Percentiles rank a stretch among this genome's conserved stretches.
Conservation (phyloP, 2,113 vertebrate genomes). For the Rissa tridactyla region DNA sequence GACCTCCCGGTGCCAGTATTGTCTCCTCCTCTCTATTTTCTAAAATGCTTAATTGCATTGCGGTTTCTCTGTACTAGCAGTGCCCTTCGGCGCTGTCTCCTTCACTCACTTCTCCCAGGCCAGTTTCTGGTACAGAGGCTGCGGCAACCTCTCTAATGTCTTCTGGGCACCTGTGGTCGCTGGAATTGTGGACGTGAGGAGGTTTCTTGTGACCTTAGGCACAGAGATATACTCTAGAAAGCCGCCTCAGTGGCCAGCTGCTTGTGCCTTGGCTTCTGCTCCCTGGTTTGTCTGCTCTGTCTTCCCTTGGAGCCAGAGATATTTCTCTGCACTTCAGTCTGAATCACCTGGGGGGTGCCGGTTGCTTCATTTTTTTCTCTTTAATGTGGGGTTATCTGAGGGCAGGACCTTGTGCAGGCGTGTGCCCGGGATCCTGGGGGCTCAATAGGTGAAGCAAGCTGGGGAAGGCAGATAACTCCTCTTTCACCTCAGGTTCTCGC, state of each 20-base stretch:
- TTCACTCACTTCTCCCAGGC: background rate
- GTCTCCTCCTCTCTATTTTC: background rate
- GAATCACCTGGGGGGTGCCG: rapidly evolving
- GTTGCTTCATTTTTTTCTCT: background rate
- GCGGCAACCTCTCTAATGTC: background rate
- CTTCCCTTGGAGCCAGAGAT: background rate
- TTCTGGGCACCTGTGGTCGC: background rate
- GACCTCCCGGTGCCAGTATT: background rate
- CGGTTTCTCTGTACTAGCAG: background rate
- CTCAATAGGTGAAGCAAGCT: background rate
- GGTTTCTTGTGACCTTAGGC: background rate
- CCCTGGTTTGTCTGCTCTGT: background rate
- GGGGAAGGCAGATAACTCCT: background rate
- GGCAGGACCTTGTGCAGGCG: background rate
- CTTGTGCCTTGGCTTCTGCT: background rate
- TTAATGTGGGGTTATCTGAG: background rate
- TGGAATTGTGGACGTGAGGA: background rate
- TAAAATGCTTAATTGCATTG: background rate
- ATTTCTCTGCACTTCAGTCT: background rate
- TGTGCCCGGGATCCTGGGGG: background rate
- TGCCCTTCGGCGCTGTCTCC: background rate
- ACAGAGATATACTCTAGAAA: background rate
- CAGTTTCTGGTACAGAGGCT: background rate
- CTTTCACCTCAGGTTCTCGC: background rate
- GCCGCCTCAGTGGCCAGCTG: rapidly evolving